phyloP scores from a whole-genome alignment of 2,888 invertebrate genomes.

The Cremastinae sp. region DNA sequence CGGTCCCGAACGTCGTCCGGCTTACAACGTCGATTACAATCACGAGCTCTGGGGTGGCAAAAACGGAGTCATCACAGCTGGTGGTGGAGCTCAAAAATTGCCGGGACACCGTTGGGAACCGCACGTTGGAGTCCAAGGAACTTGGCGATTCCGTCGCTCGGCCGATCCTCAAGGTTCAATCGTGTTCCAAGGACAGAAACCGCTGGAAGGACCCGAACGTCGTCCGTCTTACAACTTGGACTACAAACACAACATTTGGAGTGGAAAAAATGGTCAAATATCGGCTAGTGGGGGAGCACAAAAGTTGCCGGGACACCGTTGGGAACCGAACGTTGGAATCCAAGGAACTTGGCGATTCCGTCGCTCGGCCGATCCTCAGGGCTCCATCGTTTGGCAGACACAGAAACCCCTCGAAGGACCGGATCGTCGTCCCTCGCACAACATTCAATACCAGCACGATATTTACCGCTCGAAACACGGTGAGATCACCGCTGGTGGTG shows the following conservation, averaged over 20 bases:
- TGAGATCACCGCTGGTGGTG: conserved; percentile 59
- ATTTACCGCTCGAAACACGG: conserved; percentile 60
- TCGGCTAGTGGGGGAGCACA: conserved; percentile 52
- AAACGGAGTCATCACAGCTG: conserved; percentile 49
- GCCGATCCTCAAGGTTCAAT: conserved; percentile 60
- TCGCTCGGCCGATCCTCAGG: conserved; percentile 50
- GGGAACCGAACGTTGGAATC: conserved; percentile 58
- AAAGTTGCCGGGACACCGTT: conserved; percentile 55
- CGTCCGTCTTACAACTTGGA: conserved; percentile 52
- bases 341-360: conserved; percentile 50
- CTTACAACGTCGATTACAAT: conserved; percentile 53
- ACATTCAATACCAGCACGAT: conserved; percentile 61
- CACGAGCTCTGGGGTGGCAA: conserved; percentile 52
- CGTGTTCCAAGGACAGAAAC: too few species aligned
- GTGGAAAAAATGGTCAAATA: conserved; percentile 51
- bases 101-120: conserved; percentile 59
- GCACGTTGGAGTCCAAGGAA: conserved; percentile 57
- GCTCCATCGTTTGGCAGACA: conserved; percentile 48
- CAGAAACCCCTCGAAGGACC: conserved; percentile 62
- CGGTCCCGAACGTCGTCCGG: conserved; percentile 56
- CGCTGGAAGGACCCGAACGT: conserved; percentile 55
- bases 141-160: conserved; percentile 30
- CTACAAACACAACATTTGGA: conserved; percentile 56
- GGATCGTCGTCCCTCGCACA: conserved; percentile 61
- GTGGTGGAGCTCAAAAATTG: conserved; percentile 54